Conservation (phyloP, 2,797 vertebrate species). For the Taeniopygia guttata region DNA sequence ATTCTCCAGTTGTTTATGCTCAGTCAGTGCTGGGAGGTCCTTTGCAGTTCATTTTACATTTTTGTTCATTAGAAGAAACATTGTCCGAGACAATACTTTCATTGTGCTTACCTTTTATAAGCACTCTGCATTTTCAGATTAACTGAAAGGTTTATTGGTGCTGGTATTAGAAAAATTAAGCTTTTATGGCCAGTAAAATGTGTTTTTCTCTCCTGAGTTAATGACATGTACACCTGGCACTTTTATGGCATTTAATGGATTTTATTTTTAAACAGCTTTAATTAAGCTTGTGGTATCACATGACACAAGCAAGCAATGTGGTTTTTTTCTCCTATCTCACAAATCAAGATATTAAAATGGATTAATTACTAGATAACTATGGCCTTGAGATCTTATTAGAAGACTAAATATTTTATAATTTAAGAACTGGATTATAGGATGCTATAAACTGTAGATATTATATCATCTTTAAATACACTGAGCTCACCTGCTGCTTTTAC, state of each 20-base stretch:
- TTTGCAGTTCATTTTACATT: not conserved
- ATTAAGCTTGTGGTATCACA: not conserved
- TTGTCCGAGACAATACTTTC: not conserved
- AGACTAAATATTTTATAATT: not conserved
- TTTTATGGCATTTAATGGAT: not conserved
- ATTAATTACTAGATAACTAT: not conserved
- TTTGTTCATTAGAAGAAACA: conserved; percentile 1
- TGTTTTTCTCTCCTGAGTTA: conserved; percentile 23
- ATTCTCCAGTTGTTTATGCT: not conserved
- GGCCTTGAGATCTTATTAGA: not conserved
- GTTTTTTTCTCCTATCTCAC: not conserved
- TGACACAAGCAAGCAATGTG: not conserved
- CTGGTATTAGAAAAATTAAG: not conserved
- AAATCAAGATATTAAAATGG: conserved; percentile 11
- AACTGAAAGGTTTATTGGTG: conserved; percentile 9
- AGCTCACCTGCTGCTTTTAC: not conserved
- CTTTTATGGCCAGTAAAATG: conserved; percentile 19
- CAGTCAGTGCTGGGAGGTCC: not conserved
- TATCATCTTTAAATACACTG: not conserved
- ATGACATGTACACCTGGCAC: conserved; percentile 9
- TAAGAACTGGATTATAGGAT: not conserved
- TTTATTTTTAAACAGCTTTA: conserved; percentile 19
- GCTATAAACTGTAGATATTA: not conserved
- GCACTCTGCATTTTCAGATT: not conserved
- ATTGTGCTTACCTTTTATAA: conserved; percentile 2